phyloP scores from a whole-genome alignment of 1,140 invertebrate species.

The Caligus rogercresseyi region DNA sequence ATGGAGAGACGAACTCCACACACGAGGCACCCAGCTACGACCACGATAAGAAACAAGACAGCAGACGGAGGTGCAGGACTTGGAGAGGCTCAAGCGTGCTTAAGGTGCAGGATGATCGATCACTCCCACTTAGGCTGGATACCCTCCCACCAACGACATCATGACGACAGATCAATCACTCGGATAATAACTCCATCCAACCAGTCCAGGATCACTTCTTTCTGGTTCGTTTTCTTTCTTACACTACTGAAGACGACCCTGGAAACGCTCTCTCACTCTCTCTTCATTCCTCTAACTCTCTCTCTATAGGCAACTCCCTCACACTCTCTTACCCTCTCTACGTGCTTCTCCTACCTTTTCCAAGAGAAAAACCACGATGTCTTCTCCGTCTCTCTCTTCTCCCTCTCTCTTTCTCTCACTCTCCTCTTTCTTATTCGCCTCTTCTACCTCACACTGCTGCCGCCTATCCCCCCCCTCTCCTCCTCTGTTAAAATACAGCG shows the following conservation, averaged over 20 bases:
- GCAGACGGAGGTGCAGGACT: too few species aligned
- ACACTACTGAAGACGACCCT: background rate
- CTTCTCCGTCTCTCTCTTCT: background rate
- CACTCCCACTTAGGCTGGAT: too few species aligned
- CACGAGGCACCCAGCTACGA: too few species aligned
- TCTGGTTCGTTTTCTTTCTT: background rate
- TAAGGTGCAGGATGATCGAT: too few species aligned
- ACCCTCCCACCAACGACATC: too few species aligned
- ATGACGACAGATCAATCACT: background rate
- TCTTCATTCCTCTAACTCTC: background rate
- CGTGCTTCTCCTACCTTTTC: background rate
- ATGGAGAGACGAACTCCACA: too few species aligned
- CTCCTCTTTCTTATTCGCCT: background rate
- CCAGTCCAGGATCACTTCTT: background rate
- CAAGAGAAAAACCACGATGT: background rate
- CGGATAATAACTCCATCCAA: background rate
- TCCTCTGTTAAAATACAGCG: too few species aligned
- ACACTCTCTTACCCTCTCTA: background rate
- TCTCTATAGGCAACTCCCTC: background rate
- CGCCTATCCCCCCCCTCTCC: background rate
- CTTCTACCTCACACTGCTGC: background rate
- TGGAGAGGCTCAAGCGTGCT: too few species aligned
- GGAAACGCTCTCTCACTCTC: background rate
- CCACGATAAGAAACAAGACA: too few species aligned
- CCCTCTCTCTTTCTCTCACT: background rate